Evolutionary conservation across 2,888 invertebrate species (phyloP).

Genomic region (Ditula angustiorana): DNA sequence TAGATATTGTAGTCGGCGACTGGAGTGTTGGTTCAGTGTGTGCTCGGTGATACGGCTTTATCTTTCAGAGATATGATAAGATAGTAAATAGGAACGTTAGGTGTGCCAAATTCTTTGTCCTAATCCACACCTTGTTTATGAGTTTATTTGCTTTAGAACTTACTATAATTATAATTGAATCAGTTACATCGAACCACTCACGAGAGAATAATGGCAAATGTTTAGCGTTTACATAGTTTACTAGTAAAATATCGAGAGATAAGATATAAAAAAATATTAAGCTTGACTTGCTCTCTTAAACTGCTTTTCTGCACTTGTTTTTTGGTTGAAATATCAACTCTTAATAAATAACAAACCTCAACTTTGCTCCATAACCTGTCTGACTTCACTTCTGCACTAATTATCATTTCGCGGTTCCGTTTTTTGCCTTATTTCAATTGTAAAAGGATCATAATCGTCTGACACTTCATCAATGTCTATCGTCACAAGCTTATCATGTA

Average conservation of each 20-base stretch:
- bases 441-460: not conserved
- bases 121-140: conserved; percentile 57
- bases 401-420: not conserved
- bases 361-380: not conserved
- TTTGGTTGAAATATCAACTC: not conserved
- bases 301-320: not conserved
- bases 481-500: conserved; percentile 17
- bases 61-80: conserved; percentile 79
- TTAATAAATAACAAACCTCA: not conserved
- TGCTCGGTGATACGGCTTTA: conserved; percentile 77
- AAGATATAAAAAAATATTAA: not conserved
- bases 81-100: conserved; percentile 81
- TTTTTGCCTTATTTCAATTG: not conserved
- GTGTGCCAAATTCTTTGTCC: conserved; percentile 85
- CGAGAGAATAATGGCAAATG: not conserved
- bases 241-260: not conserved
- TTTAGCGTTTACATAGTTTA: not conserved
- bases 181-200: not conserved
- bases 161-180: not conserved
- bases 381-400: not conserved
- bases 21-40: conserved; percentile 69
- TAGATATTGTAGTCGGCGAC: conserved; percentile 68
- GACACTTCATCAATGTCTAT: not conserved
- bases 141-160: conserved; percentile 38
- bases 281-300: not conserved